Base-by-base conservation (phyloP, 2,113 vertebrate genomes). In the Candoia aspera region DNA sequence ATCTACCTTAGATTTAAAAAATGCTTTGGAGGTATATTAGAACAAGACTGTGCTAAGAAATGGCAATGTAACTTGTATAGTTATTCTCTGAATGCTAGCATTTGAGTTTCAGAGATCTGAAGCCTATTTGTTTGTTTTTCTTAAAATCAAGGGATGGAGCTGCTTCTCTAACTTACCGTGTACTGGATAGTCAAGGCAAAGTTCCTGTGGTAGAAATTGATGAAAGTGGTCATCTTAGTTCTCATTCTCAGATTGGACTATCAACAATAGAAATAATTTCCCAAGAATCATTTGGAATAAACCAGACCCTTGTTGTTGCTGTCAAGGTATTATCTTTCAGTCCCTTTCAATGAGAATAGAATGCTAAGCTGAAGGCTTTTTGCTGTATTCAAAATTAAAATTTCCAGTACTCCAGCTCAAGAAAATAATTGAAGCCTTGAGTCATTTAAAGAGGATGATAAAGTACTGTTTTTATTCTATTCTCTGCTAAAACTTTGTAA, bases 221-320 rank as follows among this genome's bases (percentile, higher is more conserved):
- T 53, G 97, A 98, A 87, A 98, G 98, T 90, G 99, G 99, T 87
- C 95, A 98, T 58, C 97, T 99, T 54, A 96, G 90, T 1, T 98
- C 99, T 0, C 98, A 98, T 1, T 97, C 98, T 2, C 95, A 97
- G 42, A 97, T 98, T 0, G 99, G 99, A 64, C 96, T 94, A 0
- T 98, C 98, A 29, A 98, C 97, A 0, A 94, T 99, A 4, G 98
- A 99, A 96, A 97, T 99, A 90, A 98, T 97, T 87, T 98, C 98
- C 0, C 98, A 98, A 24, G 99, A 99, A 93, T 93, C 97, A 29
- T 98, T 98, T 58, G 98, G 98, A 83, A 96, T 97, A 93, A 98
- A 98, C 94, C 98, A 98, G 79, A 98, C 97, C 46, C 54, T 97
- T 86, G 54, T 95, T 13, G 89, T 95, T 10, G 96, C 97, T 26